phyloP scores from a whole-genome alignment of 1,140 invertebrate species.

The Stegodyphus mimosarum region DNA sequence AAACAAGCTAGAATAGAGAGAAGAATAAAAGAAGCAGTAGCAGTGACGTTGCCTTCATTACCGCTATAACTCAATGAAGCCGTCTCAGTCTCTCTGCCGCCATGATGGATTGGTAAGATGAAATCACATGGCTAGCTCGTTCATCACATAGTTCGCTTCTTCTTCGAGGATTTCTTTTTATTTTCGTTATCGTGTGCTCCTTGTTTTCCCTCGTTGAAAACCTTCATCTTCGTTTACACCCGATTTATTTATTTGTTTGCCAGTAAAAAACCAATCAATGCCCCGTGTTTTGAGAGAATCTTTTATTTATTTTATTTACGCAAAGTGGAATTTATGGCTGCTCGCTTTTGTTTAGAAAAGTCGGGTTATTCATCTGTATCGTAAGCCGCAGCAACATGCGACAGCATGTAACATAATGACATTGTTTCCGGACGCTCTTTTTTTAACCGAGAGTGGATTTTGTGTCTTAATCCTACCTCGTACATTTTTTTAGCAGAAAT shows the following conservation, averaged over 20 bases:
- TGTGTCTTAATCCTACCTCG: no score
- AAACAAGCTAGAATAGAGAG: not conserved
- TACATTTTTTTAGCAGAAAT: no score
- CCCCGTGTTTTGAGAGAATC: not conserved
- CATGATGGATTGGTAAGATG: slow-evolving; percentile 45
- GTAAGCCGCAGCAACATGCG: no score
- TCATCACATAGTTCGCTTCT: slow-evolving; percentile 20
- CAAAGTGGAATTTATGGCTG: slow-evolving; percentile 25
- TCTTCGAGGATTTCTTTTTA: not conserved
- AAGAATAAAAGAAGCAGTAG: not conserved
- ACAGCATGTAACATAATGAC: no score
- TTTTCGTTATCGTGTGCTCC: not conserved
- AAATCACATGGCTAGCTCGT: slow-evolving; percentile 43
- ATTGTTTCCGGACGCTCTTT: no score
- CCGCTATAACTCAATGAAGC: slow-evolving; percentile 51
- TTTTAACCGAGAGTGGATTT: no score
- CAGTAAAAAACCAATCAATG: not conserved
- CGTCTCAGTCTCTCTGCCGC: slow-evolving; percentile 1
- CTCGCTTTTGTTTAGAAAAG: slow-evolving; percentile 7
- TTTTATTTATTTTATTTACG: not conserved
- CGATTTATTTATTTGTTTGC: slow-evolving; percentile 42
- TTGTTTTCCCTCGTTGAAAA: not conserved
- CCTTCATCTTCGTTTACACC: slow-evolving; percentile 39
- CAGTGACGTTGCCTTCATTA: slow-evolving; percentile 20
- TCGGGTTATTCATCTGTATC: no score